Base-by-base conservation (phyloP, 2,113 vertebrate species). In the Podarcis raffonei region DNA sequence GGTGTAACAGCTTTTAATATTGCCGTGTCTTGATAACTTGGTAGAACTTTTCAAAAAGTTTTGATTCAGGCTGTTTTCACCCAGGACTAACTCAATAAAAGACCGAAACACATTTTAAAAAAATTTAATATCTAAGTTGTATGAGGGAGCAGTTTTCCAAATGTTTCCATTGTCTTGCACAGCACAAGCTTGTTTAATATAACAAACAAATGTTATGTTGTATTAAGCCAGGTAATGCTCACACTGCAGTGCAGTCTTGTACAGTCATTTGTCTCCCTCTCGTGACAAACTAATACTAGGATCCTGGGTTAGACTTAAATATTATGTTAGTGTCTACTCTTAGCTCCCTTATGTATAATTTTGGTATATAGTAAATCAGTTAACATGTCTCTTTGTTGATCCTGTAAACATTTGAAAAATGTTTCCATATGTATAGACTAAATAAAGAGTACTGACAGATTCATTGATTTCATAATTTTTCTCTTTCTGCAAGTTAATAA, bases 251-350 rank as follows among this genome's bases (percentile, higher is more conserved):
- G 39, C 30, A 2, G 66, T 15, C 48, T 94, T 95, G 81, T n/a
- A 76, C 39, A 62, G n/a, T 93, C 85, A 5, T 85, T 89, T 92
- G 91, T 95, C 92, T 95, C 94, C 94, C 93, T 93, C 94, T 95
- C 89, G 86, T 93, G 93, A 92, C 85, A 81, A 83, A 76, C 80
- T 48, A 86, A 20, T 48, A 39, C 30, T 90, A 89, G n/a, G 48
- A 79, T 87, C 13, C 2, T 2, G 30, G 2, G 37, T 87, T 39
- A 69, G 37, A 69, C 27, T 84, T 18, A 11, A 42, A 2, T 25
- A 27, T 77, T 79, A 8, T 7, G 1, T 13, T 11, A 1, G 11
- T 87, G 42, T 32, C 68, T 57, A 30, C 20, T 89, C 16, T 53
- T 68, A 13, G 0, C 89, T 12, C 11, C 42, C 76, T 62, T 62